These are phyloP conservation scores for Iselma pallidipennis DNA, from an alignment of 2,888 invertebrate genomes.

Conservation along the genomic window DNA sequence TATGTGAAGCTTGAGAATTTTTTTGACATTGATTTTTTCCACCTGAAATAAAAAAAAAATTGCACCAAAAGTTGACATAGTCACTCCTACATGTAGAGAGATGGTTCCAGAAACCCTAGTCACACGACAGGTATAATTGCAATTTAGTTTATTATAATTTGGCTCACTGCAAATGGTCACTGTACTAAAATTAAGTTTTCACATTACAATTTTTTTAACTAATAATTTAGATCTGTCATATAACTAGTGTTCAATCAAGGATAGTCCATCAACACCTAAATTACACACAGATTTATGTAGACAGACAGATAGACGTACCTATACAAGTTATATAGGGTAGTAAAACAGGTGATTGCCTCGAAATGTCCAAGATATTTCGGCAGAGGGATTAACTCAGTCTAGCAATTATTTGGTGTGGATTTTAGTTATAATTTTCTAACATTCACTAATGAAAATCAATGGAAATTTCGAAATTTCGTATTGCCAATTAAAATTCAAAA, in stretches of 20 bases:
- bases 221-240: too few species aligned
- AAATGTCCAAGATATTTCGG: conserved; percentile 42
- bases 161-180: too few species aligned
- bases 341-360: conserved; percentile 49
- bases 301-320: background rate
- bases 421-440: background rate
- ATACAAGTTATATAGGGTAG: conserved; percentile 40
- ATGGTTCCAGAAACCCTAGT: too few species aligned
- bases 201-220: too few species aligned
- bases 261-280: background rate
- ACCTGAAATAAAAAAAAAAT: background rate
- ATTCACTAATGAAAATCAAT: conserved; percentile 22
- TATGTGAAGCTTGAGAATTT: background rate
- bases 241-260: too few species aligned
- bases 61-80: background rate
- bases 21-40: background rate
- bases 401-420: conserved; percentile 40
- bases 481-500: conserved; percentile 36
- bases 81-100: background rate
- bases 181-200: too few species aligned
- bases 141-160: too few species aligned
- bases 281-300: background rate
- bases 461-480: conserved; percentile 31
- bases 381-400: conserved; percentile 32
- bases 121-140: too few species aligned